Evolutionary conservation across 2,888 invertebrate species (phyloP).

Genomic region (Drosophila borborema): DNA sequence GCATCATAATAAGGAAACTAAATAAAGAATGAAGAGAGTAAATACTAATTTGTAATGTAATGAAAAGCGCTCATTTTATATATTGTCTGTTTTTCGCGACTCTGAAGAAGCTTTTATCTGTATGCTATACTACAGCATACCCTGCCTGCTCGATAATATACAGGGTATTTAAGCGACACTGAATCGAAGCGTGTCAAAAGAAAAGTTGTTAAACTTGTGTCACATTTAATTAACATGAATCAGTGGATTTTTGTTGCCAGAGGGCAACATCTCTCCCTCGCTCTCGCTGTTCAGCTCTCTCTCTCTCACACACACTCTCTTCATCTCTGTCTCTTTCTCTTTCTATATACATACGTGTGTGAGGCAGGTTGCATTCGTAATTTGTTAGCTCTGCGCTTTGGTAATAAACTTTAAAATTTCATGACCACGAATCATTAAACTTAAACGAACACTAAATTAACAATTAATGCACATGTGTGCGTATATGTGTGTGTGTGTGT

Average conservation of each 20-base stretch:
- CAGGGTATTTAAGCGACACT: conserved; percentile 30
- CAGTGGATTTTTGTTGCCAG: conserved; percentile 48
- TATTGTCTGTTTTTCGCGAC: not conserved
- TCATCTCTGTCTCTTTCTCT: too few species aligned
- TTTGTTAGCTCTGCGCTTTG: conserved; percentile 47
- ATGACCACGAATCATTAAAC: conserved; percentile 76
- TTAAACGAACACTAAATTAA: conserved; percentile 77
- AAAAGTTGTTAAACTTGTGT: conserved; percentile 62
- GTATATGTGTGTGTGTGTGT: conserved; percentile 27
- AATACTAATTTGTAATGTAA: not conserved
- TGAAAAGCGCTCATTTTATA: too few species aligned
- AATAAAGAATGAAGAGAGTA: not conserved
- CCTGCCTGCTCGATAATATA: not conserved
- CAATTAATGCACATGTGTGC: conserved; percentile 61
- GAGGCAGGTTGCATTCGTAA: conserved; percentile 33
- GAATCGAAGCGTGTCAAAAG: conserved; percentile 28
- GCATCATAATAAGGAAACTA: not conserved
- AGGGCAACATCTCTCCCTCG: not conserved
- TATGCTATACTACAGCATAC: not conserved
- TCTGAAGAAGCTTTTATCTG: not conserved
- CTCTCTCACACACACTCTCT: too few species aligned
- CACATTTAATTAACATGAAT: conserved; percentile 79
- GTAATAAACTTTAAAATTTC: conserved; percentile 77
- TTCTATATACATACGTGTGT: not conserved
- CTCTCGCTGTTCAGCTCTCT: not conserved